A percentile compares a stretch with the other conserved stretches of the same genome.
phyloP scores from a whole-genome alignment of 2,888 invertebrate genomes.

The Tetheella fluctuosa region DNA sequence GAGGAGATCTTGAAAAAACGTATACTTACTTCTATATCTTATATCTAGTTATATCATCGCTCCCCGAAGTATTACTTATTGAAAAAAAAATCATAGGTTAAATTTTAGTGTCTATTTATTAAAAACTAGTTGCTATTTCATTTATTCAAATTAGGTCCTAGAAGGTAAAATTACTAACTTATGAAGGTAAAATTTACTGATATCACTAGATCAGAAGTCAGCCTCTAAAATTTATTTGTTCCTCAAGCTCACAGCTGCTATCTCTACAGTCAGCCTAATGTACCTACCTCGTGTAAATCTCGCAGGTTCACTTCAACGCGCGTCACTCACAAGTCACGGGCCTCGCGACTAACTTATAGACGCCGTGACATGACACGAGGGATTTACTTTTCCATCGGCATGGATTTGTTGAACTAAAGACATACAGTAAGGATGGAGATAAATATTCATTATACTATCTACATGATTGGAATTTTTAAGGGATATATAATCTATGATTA shows the following conservation, averaged over 20 bases:
- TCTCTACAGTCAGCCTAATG: background rate
- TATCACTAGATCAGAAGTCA: no score
- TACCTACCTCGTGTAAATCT: constrained; percentile 37
- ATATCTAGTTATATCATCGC: no score
- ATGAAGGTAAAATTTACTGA: no score
- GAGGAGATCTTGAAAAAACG: no score
- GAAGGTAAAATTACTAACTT: no score
- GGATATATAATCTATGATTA: background rate
- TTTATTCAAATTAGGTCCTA: no score
- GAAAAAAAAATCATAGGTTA: no score
- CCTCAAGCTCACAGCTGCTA: background rate
- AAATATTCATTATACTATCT: constrained; percentile 1
- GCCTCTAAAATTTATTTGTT: no score
- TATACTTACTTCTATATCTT: no score
- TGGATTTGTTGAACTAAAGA: constrained; percentile 12
- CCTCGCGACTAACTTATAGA: constrained; percentile 19
- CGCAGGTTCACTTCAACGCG: constrained; percentile 36
- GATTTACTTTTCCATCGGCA: constrained; percentile 6
- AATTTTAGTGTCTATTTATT: no score
- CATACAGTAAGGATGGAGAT: background rate
- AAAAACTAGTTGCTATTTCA: no score
- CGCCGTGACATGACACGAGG: constrained; percentile 8
- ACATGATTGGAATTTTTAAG: background rate
- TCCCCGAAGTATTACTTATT: no score
- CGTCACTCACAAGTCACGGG: constrained; percentile 32